Evolutionary conservation across 2,797 vertebrate species (phyloP).

Genomic region (Podarcis lilfordi): DNA sequence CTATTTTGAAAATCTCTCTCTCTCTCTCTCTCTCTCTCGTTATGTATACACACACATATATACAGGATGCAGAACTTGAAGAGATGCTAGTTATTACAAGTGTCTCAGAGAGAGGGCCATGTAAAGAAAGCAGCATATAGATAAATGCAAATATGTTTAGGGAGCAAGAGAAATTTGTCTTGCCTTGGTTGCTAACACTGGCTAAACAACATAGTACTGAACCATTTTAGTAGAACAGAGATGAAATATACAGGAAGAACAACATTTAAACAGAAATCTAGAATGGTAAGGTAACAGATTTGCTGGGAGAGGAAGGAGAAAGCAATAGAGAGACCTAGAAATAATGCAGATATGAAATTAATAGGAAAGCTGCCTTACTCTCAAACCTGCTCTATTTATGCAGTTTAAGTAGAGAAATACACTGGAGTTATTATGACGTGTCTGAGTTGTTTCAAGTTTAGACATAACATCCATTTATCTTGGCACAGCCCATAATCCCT

Average conservation of each 20-base stretch:
- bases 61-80: not conserved
- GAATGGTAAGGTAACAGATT: not conserved
- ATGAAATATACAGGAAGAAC: not conserved
- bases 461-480: conserved; percentile 62
- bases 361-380: not conserved
- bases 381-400: not conserved
- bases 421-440: conserved; percentile 42
- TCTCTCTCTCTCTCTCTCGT: not conserved
- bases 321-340: conserved; percentile 8
- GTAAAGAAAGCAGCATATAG: not conserved
- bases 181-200: not conserved
- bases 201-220: accelerated
- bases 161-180: not conserved
- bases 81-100: not conserved
- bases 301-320: not conserved
- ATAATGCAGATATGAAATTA: not conserved
- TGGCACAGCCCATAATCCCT: conserved; percentile 58
- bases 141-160: not conserved
- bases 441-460: conserved; percentile 60
- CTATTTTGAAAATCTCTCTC: too few relatives aligned
- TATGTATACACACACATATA: too few relatives aligned
- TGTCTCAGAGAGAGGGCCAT: not conserved
- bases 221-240: not conserved
- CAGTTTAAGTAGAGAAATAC: conserved; percentile 48
- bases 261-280: not conserved